A percentile compares a stretch with the other conserved stretches of the same genome.
Evolutionary conservation across 1,140 invertebrate genomes (phyloP).

Genomic region (Leucophenga varia): DNA sequence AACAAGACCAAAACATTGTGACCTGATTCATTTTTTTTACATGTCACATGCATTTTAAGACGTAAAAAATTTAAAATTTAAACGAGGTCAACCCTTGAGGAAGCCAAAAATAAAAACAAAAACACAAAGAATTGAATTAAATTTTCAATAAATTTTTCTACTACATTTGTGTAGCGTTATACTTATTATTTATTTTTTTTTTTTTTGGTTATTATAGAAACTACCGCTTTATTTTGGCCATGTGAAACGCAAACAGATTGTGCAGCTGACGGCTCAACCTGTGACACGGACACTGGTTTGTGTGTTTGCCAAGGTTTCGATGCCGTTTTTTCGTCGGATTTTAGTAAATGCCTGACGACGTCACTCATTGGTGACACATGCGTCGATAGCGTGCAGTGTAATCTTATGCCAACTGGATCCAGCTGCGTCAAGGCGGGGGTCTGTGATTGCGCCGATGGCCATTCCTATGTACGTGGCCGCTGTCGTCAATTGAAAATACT

Average conservation of each 20-base stretch:
- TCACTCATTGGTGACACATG: slow-evolving; percentile 50
- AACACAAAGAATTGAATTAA: too few relatives aligned
- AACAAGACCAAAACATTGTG: too few relatives aligned
- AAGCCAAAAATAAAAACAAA: too few relatives aligned
- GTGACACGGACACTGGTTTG: slow-evolving; percentile 23
- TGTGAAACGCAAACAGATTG: slow-evolving; percentile 44
- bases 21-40: too few relatives aligned
- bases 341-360: slow-evolving; percentile 44
- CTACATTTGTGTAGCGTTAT: too few relatives aligned
- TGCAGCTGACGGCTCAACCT: slow-evolving; percentile 41
- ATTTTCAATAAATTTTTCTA: too few relatives aligned
- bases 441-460: slow-evolving; percentile 55
- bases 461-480: slow-evolving; percentile 48
- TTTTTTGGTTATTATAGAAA: too few relatives aligned
- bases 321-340: slow-evolving; percentile 39
- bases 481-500: slow-evolving; percentile 48
- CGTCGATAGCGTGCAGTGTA: slow-evolving; percentile 51
- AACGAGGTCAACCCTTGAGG: too few relatives aligned
- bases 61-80: too few relatives aligned
- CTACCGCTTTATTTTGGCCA: slow-evolving; percentile 48
- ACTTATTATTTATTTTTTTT: too few relatives aligned
- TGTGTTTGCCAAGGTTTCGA: slow-evolving; percentile 41
- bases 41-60: too few relatives aligned
- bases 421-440: slow-evolving; percentile 55
- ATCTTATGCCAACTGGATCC: slow-evolving; percentile 57